Percentiles rank a stretch among this genome's conserved stretches.
Evolutionary conservation across 2,888 invertebrate genomes (phyloP).

Genomic region (Leucania comma): DNA sequence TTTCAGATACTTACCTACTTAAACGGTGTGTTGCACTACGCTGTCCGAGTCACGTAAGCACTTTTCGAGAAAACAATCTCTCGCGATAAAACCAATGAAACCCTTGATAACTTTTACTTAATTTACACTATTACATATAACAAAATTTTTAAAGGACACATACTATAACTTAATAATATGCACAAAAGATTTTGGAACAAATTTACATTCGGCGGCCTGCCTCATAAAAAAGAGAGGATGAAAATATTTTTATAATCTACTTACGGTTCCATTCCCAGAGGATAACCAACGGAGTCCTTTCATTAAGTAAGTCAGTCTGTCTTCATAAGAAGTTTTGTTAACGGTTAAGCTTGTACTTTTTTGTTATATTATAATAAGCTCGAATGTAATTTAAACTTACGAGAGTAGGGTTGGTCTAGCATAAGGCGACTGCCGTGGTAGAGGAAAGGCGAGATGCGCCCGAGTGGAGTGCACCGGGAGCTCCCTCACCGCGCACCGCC

Average conservation of each 20-base stretch:
- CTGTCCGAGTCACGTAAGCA: slow-evolving; percentile 34
- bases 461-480: slow-evolving; percentile 90
- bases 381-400: slow-evolving; percentile 70
- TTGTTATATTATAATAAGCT: background rate
- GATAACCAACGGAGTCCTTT: too few species aligned
- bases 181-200: too few species aligned
- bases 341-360: too few species aligned
- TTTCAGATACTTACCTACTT: background rate
- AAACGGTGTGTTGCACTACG: slow-evolving; percentile 1
- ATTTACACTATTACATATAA: background rate
- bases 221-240: too few species aligned
- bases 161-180: too few species aligned
- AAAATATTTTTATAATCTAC: too few species aligned
- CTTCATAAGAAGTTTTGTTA: too few species aligned
- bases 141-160: too few species aligned
- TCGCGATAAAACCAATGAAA: background rate
- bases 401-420: slow-evolving; percentile 90
- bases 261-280: too few species aligned
- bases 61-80: background rate
- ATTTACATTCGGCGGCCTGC: too few species aligned
- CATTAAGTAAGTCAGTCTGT: too few species aligned
- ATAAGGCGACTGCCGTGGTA: slow-evolving; percentile 90
- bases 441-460: slow-evolving; percentile 90
- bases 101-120: background rate
- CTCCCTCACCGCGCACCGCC: slow-evolving; percentile 90